phyloP scores from a whole-genome alignment of 1,140 invertebrate genomes.

The Magallana gigas region DNA sequence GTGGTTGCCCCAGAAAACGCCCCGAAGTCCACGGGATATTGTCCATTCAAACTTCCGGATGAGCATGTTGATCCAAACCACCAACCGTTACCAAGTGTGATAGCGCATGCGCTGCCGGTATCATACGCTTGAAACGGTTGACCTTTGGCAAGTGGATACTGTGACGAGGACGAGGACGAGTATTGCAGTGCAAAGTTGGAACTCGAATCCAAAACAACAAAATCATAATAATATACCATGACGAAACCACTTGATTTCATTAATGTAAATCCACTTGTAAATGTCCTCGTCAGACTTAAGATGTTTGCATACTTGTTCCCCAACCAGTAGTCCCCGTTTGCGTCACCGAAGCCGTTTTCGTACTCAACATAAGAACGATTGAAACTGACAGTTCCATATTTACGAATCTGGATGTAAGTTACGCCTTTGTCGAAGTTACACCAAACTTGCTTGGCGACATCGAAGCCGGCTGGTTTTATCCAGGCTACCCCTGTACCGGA shows the following conservation, averaged over 20 bases:
- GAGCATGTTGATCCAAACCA: slow-evolving; percentile 46
- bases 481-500: slow-evolving; percentile 16
- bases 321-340: slow-evolving; percentile 58
- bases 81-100: slow-evolving; percentile 22
- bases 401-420: slow-evolving; percentile 45
- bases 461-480: slow-evolving; percentile 24
- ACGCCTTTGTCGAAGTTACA: slow-evolving; percentile 43
- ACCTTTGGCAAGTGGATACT: background rate
- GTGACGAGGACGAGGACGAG: background rate
- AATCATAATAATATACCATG: slow-evolving; percentile 17
- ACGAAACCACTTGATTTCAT: background rate
- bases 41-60: slow-evolving; percentile 43
- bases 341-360: slow-evolving; percentile 60
- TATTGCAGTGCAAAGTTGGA: background rate
- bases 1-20: slow-evolving; percentile 3
- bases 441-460: slow-evolving; percentile 6
- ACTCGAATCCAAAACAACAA: background rate
- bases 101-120: slow-evolving; percentile 43
- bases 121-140: slow-evolving; percentile 45
- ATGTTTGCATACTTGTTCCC: slow-evolving; percentile 53
- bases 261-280: background rate
- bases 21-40: slow-evolving; percentile 18
- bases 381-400: slow-evolving; percentile 47
- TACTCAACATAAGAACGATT: slow-evolving; percentile 57
- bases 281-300: background rate